Evolutionary conservation across 2,888 invertebrate genomes (phyloP).

Genomic region (Nesidiocoris tenuis): DNA sequence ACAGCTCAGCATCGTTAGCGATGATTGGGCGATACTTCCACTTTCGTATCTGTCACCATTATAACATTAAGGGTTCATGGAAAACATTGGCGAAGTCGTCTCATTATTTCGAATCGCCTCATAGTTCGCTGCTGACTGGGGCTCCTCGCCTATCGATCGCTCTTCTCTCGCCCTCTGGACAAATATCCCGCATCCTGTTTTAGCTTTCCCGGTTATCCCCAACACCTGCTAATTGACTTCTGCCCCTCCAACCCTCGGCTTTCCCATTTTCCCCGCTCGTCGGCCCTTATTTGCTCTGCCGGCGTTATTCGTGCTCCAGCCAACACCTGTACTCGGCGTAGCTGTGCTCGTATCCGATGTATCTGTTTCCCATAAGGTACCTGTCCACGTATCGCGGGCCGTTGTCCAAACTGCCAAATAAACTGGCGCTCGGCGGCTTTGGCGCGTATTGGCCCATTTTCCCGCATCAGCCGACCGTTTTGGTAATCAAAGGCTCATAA

Average conservation of each 20-base stretch:
- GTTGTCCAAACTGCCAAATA: too few species aligned
- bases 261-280: background rate
- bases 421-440: too few species aligned
- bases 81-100: background rate
- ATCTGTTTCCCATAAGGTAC: too few species aligned
- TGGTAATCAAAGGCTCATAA: too few species aligned
- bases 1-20: background rate
- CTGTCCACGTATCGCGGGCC: too few species aligned
- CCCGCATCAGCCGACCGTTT: too few species aligned
- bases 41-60: background rate
- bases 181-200: slow-evolving; percentile 24
- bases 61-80: background rate
- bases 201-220: slow-evolving; percentile 8
- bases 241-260: background rate
- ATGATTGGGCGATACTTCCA: background rate
- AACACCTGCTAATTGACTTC: slow-evolving; percentile 16
- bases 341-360: too few species aligned
- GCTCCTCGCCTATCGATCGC: background rate
- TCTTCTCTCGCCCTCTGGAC: background rate
- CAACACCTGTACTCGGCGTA: too few species aligned
- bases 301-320: too few species aligned
- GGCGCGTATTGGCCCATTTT: too few species aligned
- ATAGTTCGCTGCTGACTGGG: background rate
- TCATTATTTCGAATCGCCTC: background rate
- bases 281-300: too few species aligned